Evolutionary conservation across 2,113 vertebrate genomes (phyloP), one percentile per base, ranked within the genome.

Genomic region (Sebastes fasciatus): DNA sequence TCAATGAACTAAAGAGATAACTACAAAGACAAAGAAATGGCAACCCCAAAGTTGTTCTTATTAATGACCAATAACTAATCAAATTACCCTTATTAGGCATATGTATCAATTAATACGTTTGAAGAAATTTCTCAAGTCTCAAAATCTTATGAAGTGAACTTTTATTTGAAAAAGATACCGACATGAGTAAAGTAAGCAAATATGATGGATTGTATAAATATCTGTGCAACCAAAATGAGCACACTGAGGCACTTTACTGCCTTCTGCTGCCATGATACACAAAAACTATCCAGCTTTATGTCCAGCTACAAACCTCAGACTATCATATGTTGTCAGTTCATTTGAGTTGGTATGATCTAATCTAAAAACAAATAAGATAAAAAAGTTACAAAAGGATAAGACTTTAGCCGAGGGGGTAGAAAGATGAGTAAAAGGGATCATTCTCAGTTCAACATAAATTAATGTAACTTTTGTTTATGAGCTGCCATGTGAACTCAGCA

Each of bases 161-260:
- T 94, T 95, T 95, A 94, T 94, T 94, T 82, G 86, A 94, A 95
- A 94, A 94, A 91, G 82, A 89, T 80, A 90, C 83, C n/a, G 86
- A 91, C 94, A 93, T 91, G 90, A 94, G 74, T 86, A 91, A 94
- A 92, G 81, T 92, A 91, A 93, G 92, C 91, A 91, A 93, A 34
- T 34, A 34, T 34, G 80, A 86, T 89, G 89, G 87, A 91, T 89
- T 92, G 85, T 93, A 94, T 91, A 95, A 94, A 95, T 92, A 94
- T 88, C 75, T 91, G 91, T 91, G 91, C 83, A 91, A 90, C 86
- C 86, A 88, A 90, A 92, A 88, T 60, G 77, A 88, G 88, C 89
- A 90, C 85, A 87, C 61, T 4, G 91, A 94, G 91, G 93, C 93
- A 94, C 93, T 93, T 94, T 23, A 74, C 80, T 93, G 94, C 93